A percentile compares a stretch with the other conserved stretches of the same genome.
Conservation (phyloP, 2,888 invertebrate species). For the Trichogramma dendrolimi region DNA sequence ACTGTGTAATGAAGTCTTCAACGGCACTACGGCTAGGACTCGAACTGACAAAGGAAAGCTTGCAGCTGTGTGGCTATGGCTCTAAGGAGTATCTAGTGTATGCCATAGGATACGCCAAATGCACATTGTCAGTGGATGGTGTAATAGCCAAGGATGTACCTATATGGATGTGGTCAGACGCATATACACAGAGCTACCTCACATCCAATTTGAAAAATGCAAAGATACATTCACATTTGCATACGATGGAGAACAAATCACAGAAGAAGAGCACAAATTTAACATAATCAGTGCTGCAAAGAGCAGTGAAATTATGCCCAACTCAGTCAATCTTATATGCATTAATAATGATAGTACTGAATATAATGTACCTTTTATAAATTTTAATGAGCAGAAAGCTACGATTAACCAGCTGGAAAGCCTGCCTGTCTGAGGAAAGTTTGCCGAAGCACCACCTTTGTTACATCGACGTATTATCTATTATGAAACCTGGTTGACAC, state of each 20-base stretch:
- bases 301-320: not conserved
- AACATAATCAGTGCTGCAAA: not conserved
- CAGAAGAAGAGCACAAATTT: not conserved
- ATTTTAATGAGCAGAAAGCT: not conserved
- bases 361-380: not conserved
- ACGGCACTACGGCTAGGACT: not conserved
- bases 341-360: not conserved
- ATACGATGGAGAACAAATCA: no score
- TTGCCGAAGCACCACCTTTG: not conserved
- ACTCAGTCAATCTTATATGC: not conserved
- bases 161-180: no score
- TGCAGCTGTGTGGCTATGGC: conserved; percentile 8
- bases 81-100: not conserved
- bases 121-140: conserved; percentile 1
- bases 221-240: conserved; percentile 11
- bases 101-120: conserved; percentile 7
- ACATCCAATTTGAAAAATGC: conserved; percentile 14
- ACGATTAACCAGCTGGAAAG: not conserved
- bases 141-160: not conserved
- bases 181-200: conserved; percentile 20
- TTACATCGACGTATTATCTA: not conserved
- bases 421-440: not conserved
- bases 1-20: not conserved
- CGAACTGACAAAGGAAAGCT: not conserved
- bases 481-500: conserved; percentile 4